Evolutionary conservation across 2,797 vertebrate genomes (phyloP).

Genomic region (Anableps anableps): DNA sequence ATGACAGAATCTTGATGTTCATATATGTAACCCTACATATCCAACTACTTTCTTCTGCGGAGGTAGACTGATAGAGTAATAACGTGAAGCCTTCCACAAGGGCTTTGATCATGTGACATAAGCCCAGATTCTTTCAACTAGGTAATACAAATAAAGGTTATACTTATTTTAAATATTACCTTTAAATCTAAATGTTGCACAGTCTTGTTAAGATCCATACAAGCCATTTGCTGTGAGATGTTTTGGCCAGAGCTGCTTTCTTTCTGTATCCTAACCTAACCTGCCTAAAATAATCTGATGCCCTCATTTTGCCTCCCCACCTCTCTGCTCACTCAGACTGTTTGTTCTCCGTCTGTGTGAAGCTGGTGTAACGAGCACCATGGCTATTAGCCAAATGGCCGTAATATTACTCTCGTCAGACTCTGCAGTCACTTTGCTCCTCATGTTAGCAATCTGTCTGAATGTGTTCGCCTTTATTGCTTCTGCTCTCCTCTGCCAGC

Average conservation of each 20-base stretch:
- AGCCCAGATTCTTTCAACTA: not conserved
- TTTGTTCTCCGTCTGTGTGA: conserved; percentile 42
- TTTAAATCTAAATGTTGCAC: not conserved
- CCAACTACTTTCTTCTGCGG: not conserved
- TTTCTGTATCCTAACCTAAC: conserved; percentile 15
- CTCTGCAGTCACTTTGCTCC: conserved; percentile 55
- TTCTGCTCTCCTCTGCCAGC: conserved; percentile 33
- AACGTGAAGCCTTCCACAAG: not conserved
- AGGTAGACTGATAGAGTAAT: not conserved
- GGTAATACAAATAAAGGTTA: too few relatives aligned
- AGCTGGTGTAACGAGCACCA: conserved; percentile 40
- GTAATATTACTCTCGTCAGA: conserved; percentile 65
- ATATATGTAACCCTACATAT: not conserved
- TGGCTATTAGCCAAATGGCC: conserved; percentile 69
- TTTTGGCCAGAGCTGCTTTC: conserved; percentile 3
- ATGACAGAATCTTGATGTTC: not conserved
- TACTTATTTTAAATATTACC: not conserved
- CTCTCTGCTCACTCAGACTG: conserved; percentile 8
- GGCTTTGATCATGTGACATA: not conserved
- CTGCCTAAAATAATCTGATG: conserved; percentile 9
- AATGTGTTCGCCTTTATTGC: conserved; percentile 59
- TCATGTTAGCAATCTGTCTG: conserved; percentile 60
- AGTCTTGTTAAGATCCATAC: not conserved
- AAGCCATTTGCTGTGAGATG: conserved; percentile 5
- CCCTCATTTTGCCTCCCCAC: not conserved